Conservation (phyloP, 37 sponge, comb jelly and placozoan genomes). For the Chondrosia reniformis region DNA sequence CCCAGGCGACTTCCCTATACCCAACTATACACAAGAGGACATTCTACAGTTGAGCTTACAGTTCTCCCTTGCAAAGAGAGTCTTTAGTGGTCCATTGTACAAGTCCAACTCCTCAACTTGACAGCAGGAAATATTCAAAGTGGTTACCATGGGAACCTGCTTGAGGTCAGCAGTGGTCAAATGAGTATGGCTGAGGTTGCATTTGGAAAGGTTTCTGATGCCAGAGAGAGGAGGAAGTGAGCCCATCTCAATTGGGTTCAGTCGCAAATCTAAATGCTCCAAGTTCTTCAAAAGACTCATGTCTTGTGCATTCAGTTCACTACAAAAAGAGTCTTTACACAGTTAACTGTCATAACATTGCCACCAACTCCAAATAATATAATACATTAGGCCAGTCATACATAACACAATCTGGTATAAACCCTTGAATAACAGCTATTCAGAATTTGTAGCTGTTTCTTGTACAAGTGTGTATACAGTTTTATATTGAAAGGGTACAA, state of each 20-base stretch:
- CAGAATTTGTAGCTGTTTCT: too few species aligned
- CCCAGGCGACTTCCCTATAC: too few species aligned
- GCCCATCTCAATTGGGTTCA: conserved; percentile 46
- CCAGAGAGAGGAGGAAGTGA: conserved; percentile 23
- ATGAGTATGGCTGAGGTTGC: conserved; percentile 51
- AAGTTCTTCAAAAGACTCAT: conserved; percentile 43
- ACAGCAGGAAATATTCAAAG: conserved; percentile 46
- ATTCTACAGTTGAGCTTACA: conserved; percentile 31
- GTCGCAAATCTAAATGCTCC: conserved; percentile 60
- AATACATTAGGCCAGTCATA: too few species aligned
- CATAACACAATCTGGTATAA: too few species aligned
- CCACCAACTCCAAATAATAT: too few species aligned
- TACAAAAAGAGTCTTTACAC: background rate
- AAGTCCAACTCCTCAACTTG: conserved; percentile 32
- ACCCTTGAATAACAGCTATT: too few species aligned
- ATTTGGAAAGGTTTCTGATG: conserved; percentile 32
- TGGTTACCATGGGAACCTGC: conserved; percentile 18
- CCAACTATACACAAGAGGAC: too few species aligned
- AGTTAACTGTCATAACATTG: background rate
- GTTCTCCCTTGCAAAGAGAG: conserved; percentile 58
- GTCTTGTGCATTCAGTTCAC: too few species aligned
- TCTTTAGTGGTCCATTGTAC: conserved; percentile 39
- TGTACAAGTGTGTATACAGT: too few species aligned
- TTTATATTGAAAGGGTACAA: too few species aligned
- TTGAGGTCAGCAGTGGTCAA: conserved; percentile 30